These are phyloP conservation scores for Orchesella cincta DNA, from an alignment of 1,140 invertebrate species.

Conservation along the genomic window DNA sequence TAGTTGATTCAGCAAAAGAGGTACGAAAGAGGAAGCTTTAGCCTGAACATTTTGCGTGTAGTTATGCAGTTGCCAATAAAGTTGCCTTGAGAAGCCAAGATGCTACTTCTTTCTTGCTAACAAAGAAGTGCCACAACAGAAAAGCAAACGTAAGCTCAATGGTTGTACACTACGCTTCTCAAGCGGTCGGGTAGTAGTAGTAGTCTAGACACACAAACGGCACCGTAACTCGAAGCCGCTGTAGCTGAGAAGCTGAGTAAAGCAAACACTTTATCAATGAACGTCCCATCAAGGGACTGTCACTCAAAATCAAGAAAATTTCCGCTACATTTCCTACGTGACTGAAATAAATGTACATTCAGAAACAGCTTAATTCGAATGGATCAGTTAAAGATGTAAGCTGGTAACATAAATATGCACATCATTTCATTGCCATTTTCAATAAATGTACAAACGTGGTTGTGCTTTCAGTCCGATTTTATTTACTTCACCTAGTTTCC, in stretches of 20 bases:
- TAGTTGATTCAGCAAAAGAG: too few relatives aligned
- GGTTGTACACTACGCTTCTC: too few relatives aligned
- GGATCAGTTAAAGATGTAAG: constrained; percentile 25
- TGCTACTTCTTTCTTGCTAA: too few relatives aligned
- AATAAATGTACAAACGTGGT: not conserved
- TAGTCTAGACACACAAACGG: too few relatives aligned
- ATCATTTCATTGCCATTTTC: constrained; percentile 5
- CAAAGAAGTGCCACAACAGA: not conserved
- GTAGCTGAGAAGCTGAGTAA: too few relatives aligned
- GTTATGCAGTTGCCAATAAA: too few relatives aligned
- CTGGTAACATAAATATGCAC: not conserved
- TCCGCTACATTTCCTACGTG: constrained; percentile 29
- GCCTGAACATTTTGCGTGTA: too few relatives aligned
- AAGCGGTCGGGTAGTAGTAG: not conserved
- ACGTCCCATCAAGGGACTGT: constrained; percentile 25
- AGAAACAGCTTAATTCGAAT: constrained; percentile 28
- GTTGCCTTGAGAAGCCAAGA: too few relatives aligned
- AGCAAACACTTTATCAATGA: constrained; percentile 29
- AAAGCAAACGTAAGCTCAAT: too few relatives aligned
- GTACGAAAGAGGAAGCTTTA: too few relatives aligned
- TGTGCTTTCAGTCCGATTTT: not conserved
- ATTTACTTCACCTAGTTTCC: not conserved
- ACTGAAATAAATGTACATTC: constrained; percentile 26
- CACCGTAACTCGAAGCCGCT: not conserved
- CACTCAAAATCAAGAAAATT: constrained; percentile 30